Evolutionary conservation across 2,888 invertebrate species (phyloP), one percentile per base, ranked within the genome.

Genomic region (Iselma pallidipennis): DNA sequence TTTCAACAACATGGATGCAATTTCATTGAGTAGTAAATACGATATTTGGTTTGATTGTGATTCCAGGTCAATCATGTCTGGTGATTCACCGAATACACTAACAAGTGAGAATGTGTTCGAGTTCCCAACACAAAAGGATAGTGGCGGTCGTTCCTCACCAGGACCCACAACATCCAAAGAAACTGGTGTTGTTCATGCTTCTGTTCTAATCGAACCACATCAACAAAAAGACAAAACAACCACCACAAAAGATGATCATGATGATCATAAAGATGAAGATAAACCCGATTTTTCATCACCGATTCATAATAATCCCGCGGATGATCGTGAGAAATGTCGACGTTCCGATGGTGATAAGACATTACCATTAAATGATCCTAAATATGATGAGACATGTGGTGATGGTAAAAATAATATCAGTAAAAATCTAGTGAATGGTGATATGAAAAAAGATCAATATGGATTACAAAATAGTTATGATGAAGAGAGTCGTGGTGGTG

Each of bases 21-120:
- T 45, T 45, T 45, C 45, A 23, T 21, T 45, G 4, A 42, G 42
- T 42, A 19, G 16, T 42, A 21, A 23, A n/a, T 45, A 21, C 12
- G 45, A 45, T 45, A 23, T 45, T n/a, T 45, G 21, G 21, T 45
- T n/a, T 45, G 45, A 45, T 45, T 45, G 45, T 45, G 45, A n/a
- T 70, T 72, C 19, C 61, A 74, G 74, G 64, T 73, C 73, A n/a
- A 74, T 72, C 55, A 76, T 76, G 76, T 76, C 76, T 16, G 76
- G 75, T 10, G 75, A 76, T 56, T 74, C 74, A 29, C 74, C 76
- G 9, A 67, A 69, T 37, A 71, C 75, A 19, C 71, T 74, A 59
- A 67, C 69, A 48, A 71, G 73, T 55, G 74, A 76, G 49, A 59
- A 59, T 25, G 62, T 71, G 6, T 74, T 74, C 63, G 73, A 74